These are phyloP conservation scores for Epizoanthus illoricatus DNA, from an alignment of 92 coral and sea anemone genomes.

Conservation along the genomic window DNA sequence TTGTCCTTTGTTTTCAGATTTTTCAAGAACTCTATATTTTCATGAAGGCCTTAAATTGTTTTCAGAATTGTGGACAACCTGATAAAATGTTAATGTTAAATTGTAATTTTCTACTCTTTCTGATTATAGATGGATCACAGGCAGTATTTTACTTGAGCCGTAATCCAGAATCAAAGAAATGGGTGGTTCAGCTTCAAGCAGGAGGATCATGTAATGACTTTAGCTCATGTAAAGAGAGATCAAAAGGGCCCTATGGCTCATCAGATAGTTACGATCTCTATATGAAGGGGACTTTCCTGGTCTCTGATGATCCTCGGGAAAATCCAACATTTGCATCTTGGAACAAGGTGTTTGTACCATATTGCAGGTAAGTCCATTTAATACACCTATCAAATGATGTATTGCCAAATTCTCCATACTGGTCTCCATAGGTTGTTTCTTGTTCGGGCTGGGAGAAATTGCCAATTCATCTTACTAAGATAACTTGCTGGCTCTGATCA, in stretches of 20 bases:
- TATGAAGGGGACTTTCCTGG: constrained; percentile 84
- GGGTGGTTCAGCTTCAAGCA: constrained; percentile 96
- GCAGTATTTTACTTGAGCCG: constrained; percentile 96
- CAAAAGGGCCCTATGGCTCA: constrained; percentile 82
- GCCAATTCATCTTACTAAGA: no score
- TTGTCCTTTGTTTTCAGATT: no score
- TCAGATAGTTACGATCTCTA: constrained; percentile 68
- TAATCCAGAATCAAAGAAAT: constrained; percentile 70
- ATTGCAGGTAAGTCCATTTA: constrained; percentile 75
- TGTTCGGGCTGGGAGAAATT: no score
- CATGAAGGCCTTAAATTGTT: no score
- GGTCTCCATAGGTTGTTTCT: not conserved
- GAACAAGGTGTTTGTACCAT: constrained; percentile 97
- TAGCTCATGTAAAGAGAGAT: constrained; percentile 72
- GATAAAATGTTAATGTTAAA: not conserved
- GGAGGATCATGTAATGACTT: constrained; percentile 91
- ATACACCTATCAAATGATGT: not conserved
- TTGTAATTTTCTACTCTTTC: not conserved
- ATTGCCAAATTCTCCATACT: no score
- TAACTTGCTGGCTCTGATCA: no score
- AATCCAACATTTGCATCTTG: constrained; percentile 95
- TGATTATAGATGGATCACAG: constrained; percentile 81
- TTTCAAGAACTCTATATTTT: no score
- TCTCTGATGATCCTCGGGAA: constrained; percentile 87
- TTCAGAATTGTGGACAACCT: not conserved